A percentile compares a stretch with the other conserved stretches of the same genome.
Conservation (phyloP, 2,888 invertebrate species). For the Leptothorax acervorum region DNA sequence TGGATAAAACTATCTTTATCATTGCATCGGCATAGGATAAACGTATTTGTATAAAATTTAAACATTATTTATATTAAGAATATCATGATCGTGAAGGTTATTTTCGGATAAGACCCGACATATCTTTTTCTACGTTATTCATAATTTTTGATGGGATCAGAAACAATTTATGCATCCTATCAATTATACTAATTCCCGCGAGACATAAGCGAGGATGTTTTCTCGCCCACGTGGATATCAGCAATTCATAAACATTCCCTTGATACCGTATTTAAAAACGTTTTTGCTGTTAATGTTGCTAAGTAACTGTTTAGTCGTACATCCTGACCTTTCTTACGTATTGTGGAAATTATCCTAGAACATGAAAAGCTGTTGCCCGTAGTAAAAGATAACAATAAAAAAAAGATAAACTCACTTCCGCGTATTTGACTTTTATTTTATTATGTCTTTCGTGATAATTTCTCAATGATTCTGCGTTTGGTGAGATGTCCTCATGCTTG, state of each 20-base stretch:
- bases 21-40: background rate
- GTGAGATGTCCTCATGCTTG: constrained; percentile 48
- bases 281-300: background rate
- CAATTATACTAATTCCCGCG: constrained; percentile 24
- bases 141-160: background rate
- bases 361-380: background rate
- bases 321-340: background rate
- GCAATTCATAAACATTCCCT: constrained; percentile 16
- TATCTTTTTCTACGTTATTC: background rate
- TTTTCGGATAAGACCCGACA: background rate
- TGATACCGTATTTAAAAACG: constrained; percentile 1
- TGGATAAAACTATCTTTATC: background rate
- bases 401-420: background rate
- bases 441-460: background rate
- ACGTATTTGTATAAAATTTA: background rate
- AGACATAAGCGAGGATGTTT: background rate
- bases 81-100: background rate
- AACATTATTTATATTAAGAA: background rate
- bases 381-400: background rate
- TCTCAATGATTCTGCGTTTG: constrained; percentile 4
- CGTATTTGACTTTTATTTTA: constrained; percentile 12
- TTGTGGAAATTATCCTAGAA: background rate
- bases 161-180: background rate
- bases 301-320: background rate
- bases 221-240: background rate